Evolutionary conservation across 2,888 invertebrate species (phyloP).

Genomic region (Epinotia bilunana): DNA sequence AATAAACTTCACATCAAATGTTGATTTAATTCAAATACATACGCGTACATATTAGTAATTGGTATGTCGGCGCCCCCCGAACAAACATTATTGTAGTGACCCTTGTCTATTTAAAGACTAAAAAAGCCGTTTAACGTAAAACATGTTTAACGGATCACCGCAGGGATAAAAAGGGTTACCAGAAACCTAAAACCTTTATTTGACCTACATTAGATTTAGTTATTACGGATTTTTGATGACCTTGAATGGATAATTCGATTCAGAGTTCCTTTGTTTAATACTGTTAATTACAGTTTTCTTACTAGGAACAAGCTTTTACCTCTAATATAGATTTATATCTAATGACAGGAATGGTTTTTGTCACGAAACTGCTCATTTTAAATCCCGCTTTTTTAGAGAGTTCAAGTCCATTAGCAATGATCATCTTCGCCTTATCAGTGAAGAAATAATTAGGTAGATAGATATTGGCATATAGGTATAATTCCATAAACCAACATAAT

Average conservation of each 20-base stretch:
- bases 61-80: not conserved
- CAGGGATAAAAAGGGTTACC: conserved; percentile 6
- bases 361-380: no score
- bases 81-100: conserved; percentile 30
- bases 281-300: not conserved
- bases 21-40: conserved; percentile 15
- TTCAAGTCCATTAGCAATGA: no score
- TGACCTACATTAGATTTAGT: not conserved
- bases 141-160: conserved; percentile 23
- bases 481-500: no score
- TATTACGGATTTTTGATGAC: not conserved
- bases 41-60: not conserved
- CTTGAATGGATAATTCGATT: not conserved
- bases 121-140: conserved; percentile 24
- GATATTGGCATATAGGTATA: no score
- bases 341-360: no score
- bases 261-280: not conserved
- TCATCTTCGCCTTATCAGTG: no score
- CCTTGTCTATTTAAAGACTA: conserved; percentile 35
- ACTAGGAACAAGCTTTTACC: not conserved
- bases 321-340: no score
- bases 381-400: no score
- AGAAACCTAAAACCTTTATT: not conserved
- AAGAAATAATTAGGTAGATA: no score
- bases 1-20: conserved; percentile 1